Conservation (phyloP, 2,797 vertebrate species). For the Notamacropus eugenii region DNA sequence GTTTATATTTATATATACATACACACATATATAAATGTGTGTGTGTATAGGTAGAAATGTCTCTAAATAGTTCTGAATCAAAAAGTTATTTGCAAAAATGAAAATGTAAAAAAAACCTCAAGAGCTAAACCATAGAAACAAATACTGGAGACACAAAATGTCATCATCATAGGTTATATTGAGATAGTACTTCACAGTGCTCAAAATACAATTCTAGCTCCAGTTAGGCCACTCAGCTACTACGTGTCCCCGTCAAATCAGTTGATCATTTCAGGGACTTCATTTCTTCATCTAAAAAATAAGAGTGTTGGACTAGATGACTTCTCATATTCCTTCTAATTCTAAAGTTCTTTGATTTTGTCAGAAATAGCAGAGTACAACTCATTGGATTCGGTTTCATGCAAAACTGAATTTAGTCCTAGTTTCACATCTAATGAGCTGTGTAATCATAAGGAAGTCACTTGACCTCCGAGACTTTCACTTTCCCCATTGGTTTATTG, state of each 20-base stretch:
- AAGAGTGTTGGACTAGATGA: background rate
- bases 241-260: background rate
- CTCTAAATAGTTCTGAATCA: background rate
- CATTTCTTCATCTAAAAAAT: background rate
- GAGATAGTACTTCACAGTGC: background rate
- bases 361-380: background rate
- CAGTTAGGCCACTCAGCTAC: background rate
- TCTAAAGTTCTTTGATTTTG: background rate
- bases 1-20: no score
- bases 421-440: background rate
- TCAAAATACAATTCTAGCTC: background rate
- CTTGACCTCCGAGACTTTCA: background rate
- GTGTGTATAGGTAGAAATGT: background rate
- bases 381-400: background rate
- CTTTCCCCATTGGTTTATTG: background rate
- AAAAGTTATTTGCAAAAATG: conserved; percentile 1
- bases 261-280: background rate
- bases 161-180: background rate
- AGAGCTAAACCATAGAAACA: background rate
- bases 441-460: background rate
- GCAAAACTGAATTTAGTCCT: background rate
- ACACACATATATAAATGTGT: no score
- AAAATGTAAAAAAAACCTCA: background rate
- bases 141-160: background rate
- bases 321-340: background rate